phyloP scores from a whole-genome alignment of 2,113 vertebrate genomes.

The Chaenogobius annularis region DNA sequence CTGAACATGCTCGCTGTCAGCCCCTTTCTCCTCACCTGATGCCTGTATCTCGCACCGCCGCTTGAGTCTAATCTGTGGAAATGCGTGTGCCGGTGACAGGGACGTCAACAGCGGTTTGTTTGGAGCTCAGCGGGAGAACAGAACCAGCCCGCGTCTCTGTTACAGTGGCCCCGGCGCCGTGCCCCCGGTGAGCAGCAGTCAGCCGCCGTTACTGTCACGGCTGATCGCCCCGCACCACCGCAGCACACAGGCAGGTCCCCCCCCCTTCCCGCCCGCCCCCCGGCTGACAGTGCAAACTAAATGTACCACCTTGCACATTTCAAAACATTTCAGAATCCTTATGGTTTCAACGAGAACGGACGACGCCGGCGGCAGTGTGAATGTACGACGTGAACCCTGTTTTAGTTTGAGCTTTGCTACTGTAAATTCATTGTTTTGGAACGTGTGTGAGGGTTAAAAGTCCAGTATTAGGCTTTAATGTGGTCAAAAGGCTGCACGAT shows the following conservation, averaged over 20 bases:
- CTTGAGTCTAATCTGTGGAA: conserved; percentile 77
- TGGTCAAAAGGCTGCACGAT: not conserved
- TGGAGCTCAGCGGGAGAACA: conserved; percentile 69
- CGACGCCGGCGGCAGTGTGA: conserved; percentile 39
- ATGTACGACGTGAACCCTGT: not conserved
- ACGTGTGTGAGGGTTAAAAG: not conserved
- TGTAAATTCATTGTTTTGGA: not conserved
- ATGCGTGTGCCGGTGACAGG: conserved; percentile 76
- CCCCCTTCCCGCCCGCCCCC: conserved; percentile 5
- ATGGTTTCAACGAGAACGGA: conserved; percentile 38
- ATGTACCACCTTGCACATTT: conserved; percentile 41
- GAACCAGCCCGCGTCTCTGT: conserved; percentile 75
- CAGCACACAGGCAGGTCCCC: conserved; percentile 27
- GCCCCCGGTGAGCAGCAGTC: conserved; percentile 65
- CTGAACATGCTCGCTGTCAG: conserved; percentile 75
- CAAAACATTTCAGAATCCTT: conserved; percentile 39
- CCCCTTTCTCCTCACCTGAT: conserved; percentile 67
- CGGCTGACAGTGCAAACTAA: conserved; percentile 56
- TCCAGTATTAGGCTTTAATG: not conserved
- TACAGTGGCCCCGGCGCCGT: conserved; percentile 60
- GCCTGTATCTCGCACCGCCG: conserved; percentile 50
- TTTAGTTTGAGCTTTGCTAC: not conserved
- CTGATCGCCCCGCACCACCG: conserved; percentile 30
- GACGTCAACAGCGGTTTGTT: conserved; percentile 69
- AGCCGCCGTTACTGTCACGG: conserved; percentile 59